Percentiles rank a stretch among this genome's conserved stretches.
These are phyloP conservation scores for Trachythela sp. DNA, from an alignment of 64 coral and sea anemone species.

Conservation along the genomic window DNA sequence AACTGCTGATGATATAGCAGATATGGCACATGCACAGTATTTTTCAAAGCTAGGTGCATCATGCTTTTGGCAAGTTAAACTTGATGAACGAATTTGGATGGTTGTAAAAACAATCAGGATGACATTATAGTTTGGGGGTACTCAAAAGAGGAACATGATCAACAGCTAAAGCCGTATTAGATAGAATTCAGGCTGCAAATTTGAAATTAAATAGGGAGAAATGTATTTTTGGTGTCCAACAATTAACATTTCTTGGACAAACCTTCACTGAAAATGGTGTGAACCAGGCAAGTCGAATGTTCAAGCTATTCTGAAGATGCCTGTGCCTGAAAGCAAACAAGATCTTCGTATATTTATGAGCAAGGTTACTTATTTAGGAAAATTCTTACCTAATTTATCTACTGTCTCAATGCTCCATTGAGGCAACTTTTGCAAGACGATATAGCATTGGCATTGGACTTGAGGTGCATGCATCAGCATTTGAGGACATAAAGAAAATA, in stretches of 20 bases:
- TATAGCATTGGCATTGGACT: too few relatives aligned
- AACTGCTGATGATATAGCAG: conserved; percentile 31
- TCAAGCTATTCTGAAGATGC: conserved; percentile 29
- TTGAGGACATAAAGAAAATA: too few relatives aligned
- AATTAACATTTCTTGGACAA: conserved; percentile 46
- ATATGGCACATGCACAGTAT: conserved; percentile 31
- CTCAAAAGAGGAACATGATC: neutral
- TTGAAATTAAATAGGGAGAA: conserved; percentile 43
- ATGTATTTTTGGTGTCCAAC: conserved; percentile 24
- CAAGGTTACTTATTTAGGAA: conserved; percentile 29
- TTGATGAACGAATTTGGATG: conserved; percentile 32
- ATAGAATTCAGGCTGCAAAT: conserved; percentile 9
- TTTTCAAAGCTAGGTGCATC: conserved; percentile 51
- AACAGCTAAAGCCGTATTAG: neutral
- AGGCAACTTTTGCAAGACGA: too few relatives aligned
- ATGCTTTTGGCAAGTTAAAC: conserved; percentile 45
- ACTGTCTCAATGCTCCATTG: neutral
- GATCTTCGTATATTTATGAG: conserved; percentile 24
- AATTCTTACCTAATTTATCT: conserved; percentile 8
- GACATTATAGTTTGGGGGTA: conserved; percentile 41
- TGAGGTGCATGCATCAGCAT: too few relatives aligned
- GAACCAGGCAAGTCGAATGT: conserved; percentile 26
- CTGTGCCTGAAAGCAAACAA: conserved; percentile 10
- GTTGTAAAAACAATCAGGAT: conserved; percentile 33
- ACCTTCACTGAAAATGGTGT: neutral